Conservation (phyloP, 1,140 invertebrate genomes). For the Drosophila sechellia region DNA sequence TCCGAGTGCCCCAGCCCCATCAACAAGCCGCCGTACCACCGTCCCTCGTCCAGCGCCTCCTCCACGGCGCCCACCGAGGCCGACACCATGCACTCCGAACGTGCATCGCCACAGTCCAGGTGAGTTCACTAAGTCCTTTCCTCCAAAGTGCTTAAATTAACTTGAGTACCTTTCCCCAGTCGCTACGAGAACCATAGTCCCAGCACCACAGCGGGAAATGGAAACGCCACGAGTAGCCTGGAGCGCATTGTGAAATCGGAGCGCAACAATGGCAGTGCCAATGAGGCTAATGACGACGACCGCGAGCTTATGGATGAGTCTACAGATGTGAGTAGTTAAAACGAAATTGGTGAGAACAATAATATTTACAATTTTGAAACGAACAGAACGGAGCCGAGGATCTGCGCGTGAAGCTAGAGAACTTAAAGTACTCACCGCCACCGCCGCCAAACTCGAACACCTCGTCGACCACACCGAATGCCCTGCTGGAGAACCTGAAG, state of each 20-base stretch:
- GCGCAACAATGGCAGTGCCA: slow-evolving; percentile 83
- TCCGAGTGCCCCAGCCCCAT: slow-evolving; percentile 82
- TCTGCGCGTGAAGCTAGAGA: slow-evolving; percentile 87
- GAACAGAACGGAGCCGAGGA: slow-evolving; percentile 85
- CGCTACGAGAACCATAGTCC: slow-evolving; percentile 84
- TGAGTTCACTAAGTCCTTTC: slow-evolving; percentile 12
- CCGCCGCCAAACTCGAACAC: slow-evolving; percentile 84
- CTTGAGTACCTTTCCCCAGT: slow-evolving; percentile 21
- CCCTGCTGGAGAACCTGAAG: slow-evolving; percentile 85
- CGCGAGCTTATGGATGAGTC: slow-evolving; percentile 81
- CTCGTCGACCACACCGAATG: slow-evolving; percentile 85
- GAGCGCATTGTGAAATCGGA: slow-evolving; percentile 83
- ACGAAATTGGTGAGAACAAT: not conserved
- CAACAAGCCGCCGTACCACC: slow-evolving; percentile 80
- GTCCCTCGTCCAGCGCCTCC: slow-evolving; percentile 82
- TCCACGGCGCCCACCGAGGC: slow-evolving; percentile 84
- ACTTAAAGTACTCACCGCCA: slow-evolving; percentile 85
- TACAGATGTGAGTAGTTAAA: slow-evolving; percentile 67
- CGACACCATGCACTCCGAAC: slow-evolving; percentile 84
- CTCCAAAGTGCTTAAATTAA: not conserved
- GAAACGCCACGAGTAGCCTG: slow-evolving; percentile 64
- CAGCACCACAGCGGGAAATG: slow-evolving; percentile 83
- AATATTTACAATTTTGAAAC: not conserved
- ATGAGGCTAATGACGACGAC: slow-evolving; percentile 81
- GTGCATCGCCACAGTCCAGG: slow-evolving; percentile 84